Evolutionary conservation across 1,140 invertebrate species (phyloP), one percentile per base, ranked within the genome.

Genomic region (Heliothis subflexa): DNA sequence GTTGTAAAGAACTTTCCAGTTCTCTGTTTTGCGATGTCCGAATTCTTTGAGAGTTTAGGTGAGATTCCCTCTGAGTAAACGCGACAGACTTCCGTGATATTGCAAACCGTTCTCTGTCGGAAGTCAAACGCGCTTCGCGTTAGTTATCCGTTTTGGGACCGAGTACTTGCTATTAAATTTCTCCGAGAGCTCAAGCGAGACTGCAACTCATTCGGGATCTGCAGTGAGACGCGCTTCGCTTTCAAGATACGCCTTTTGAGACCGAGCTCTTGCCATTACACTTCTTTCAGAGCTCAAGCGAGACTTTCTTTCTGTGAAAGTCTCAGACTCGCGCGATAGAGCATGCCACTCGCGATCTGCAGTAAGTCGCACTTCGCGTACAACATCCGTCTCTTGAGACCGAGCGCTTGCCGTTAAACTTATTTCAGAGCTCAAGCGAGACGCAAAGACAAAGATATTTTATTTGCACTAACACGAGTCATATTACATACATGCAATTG

Each of bases 141-240:
- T 54, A 18, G 49, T 54, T 21, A 13, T 28, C 12, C 18, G 2
- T 54, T 21, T 54, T 54, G 49, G 25, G 49, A 71, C 50, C 68
- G 68, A n/a, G 21, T 4, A 13, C 49, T 52, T 33, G 47, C 49
- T 54, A 49, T 54, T 49, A 28, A 25, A 25, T 25, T 25, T 25
- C 21, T 25, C 21, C 2, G 49, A 71, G 49, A 71, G 11, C 68
- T 71, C 21, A 28, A 25, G 52, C 52, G n/a, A 55, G 16, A 16
- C 62, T 76, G 59, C 70, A 72, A 66, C 16, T 59, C 21, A 64
- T 54, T 76, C 74, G 62, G 62, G 54, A 73, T 79, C 78, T 45
- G 78, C 59, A 55, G 28, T 45, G 12, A 74, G 28, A 57, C 78
- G 33, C 62, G 72, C 16, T 54, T 71, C 68, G 0, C 21, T 5